phyloP scores from a whole-genome alignment of 1,140 invertebrate genomes.

The Oryzaephilus surinamensis region DNA sequence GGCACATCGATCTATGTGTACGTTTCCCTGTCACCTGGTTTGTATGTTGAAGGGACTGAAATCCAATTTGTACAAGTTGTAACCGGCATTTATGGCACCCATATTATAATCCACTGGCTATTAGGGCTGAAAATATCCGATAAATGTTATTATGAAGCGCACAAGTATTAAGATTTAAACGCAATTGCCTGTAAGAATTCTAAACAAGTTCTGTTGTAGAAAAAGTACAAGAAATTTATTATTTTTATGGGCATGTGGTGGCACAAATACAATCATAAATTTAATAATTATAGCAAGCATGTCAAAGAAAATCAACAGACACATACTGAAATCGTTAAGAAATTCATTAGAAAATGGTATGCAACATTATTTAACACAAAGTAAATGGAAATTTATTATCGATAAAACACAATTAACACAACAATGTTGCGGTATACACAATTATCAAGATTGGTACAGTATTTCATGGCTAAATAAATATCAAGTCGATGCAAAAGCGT shows the following conservation, averaged over 20 bases:
- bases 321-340: constrained; percentile 29
- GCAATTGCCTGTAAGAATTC: constrained; percentile 3
- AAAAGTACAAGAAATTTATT: constrained; percentile 31
- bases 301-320: constrained; percentile 26
- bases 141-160: constrained; percentile 28
- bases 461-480: constrained; percentile 31
- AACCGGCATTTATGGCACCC: constrained; percentile 28
- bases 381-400: constrained; percentile 32
- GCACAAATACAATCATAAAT: constrained; percentile 23
- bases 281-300: constrained; percentile 25
- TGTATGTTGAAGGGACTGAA: constrained; percentile 30
- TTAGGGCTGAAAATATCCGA: constrained; percentile 29
- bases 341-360: constrained; percentile 30
- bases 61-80: constrained; percentile 31
- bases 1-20: constrained; percentile 25
- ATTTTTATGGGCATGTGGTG: constrained; percentile 25
- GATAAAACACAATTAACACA: constrained; percentile 32
- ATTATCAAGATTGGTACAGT: constrained; percentile 33
- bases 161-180: constrained; percentile 24
- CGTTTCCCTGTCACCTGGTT: constrained; percentile 22
- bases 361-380: constrained; percentile 32
- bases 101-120: constrained; percentile 24
- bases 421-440: constrained; percentile 34
- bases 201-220: constrained; percentile 15
- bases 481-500: constrained; percentile 27